Evolutionary conservation across 2,113 vertebrate species (phyloP), one percentile per base, ranked within the genome.

Genomic region (Dolichallabes microphthalmus): DNA sequence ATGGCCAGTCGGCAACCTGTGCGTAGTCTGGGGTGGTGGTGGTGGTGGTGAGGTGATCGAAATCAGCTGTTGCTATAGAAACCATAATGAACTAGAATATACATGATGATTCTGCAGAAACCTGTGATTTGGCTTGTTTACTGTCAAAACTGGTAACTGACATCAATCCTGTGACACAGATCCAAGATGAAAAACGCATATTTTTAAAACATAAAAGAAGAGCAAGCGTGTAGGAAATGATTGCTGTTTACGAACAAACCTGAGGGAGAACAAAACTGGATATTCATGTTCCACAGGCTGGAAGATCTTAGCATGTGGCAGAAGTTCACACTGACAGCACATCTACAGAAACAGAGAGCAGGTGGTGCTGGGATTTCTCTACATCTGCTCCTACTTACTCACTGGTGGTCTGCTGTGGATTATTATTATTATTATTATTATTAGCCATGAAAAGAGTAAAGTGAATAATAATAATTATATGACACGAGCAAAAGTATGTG

Each of bases 291-390:
- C 13, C 57, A 63, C 57, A 12, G 11, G 35, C 58, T 52, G 57
- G 73, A 32, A 63, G 25, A 64, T 84, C n/a, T 76, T 27, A 30
- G 57, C 20, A 61, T 45, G 69, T 45, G 82, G 30, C 55, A 61
- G 82, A 84, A 52, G 57, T 73, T 11, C 10, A 8, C 17, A 19
- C 61, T 52, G 45, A 52, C 61, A 53, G 68, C 55, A 27, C 35
- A 76, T 50, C 71, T 58, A 53, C 66, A 68, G 82, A 55, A 84
- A 45, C 25, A 25, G 35, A 1, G 50, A 83, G 68, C 68, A 30
- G n/a, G 35, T 58, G 32, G 11, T 50, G 82, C 52, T 71, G 66
- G 53, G 45, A 53, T 64, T 66, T 64, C 53, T 83, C 69, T 60
- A 50, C 15, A 61, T 50, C 32, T 30, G 14, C 35, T 50, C 2